Conservation (phyloP, 2,113 vertebrate species). For the Sakesphorus luctuosus region DNA sequence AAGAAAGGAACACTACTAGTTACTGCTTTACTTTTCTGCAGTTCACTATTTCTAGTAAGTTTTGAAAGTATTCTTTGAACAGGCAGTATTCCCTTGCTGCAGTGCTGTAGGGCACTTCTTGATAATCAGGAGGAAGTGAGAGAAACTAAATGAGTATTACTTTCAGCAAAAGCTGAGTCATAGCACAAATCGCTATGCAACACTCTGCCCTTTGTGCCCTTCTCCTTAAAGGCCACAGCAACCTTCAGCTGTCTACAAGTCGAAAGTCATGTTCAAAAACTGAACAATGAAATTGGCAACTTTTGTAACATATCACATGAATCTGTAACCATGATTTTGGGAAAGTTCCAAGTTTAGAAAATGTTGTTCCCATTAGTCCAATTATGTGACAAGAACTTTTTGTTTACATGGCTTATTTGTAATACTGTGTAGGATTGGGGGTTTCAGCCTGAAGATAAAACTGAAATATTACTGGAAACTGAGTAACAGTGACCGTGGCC, state of each 20-base stretch:
- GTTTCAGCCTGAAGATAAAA: background rate
- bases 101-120: constrained; percentile 1
- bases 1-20: background rate
- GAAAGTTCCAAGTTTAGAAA: constrained; percentile 52
- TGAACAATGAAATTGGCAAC: constrained; percentile 42
- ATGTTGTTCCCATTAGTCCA: background rate
- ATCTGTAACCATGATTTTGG: constrained; percentile 18
- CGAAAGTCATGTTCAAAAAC: constrained; percentile 41
- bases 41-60: background rate
- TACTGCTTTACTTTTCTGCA: background rate
- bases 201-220: background rate
- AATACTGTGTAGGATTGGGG: background rate
- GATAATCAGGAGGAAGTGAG: constrained; percentile 34
- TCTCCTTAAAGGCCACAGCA: background rate
- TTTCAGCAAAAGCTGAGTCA: constrained; percentile 59
- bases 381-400: background rate
- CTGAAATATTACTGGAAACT: background rate
- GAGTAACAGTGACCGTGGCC: background rate
- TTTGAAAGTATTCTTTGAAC: background rate
- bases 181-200: background rate
- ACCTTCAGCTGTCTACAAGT: background rate
- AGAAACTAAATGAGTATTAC: constrained; percentile 10
- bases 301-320: constrained; percentile 60
- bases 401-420: background rate
- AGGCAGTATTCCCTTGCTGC: background rate